Base-by-base conservation (phyloP, 1,140 invertebrate genomes). In the Brachionus paranguensis region DNA sequence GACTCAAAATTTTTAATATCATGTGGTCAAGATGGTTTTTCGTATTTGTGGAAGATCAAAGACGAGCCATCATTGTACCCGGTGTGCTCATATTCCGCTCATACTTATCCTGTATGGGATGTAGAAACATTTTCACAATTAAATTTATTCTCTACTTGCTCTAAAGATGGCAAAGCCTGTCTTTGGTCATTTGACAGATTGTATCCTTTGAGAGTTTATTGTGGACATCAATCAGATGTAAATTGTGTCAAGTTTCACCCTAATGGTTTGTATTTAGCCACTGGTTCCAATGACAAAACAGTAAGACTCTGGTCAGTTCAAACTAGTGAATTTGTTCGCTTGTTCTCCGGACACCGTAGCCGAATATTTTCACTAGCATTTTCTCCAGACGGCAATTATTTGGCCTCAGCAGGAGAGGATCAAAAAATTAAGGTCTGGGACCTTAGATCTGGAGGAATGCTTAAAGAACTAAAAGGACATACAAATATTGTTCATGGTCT, bases 51-150 rank as follows among this genome's bases (percentile, higher is more conserved):
- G 68, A 79, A 88, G 20, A 90, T 89, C 88, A 86, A 90, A 86
- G n/a, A 89, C 84, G 83, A 86, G 70, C 85, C 81, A 24, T 85
- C 86, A 68, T 86, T 86, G 33, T 88, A 89, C 86, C 86, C 81
- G 87, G 86, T 6, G 81, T 88, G 78, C 37, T 20, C 53, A 5
- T 91, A 91, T 88, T 92, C 92, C 85, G 95, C 94, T 50, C 95
- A 96, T 88, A 93, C 92, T 86, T 94, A 94, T 87, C 93, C 94
- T n/a, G 92, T 96, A 53, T 96, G 94, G 93, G 93, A 93, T 88
- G 89, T 95, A 88, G 93, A 93, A 29, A 41, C 53, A 33, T 81
- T 81, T 47, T 64, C 78, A 24, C 1, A 10, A 11, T 41, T 81
- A 11, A 81, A 81, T 47, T 37, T 81, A 47, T 81, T 81, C 17